Percentiles rank a stretch among this genome's conserved stretches.
Evolutionary conservation across 2,888 invertebrate genomes (phyloP).

Genomic region (Baccha elongata): DNA sequence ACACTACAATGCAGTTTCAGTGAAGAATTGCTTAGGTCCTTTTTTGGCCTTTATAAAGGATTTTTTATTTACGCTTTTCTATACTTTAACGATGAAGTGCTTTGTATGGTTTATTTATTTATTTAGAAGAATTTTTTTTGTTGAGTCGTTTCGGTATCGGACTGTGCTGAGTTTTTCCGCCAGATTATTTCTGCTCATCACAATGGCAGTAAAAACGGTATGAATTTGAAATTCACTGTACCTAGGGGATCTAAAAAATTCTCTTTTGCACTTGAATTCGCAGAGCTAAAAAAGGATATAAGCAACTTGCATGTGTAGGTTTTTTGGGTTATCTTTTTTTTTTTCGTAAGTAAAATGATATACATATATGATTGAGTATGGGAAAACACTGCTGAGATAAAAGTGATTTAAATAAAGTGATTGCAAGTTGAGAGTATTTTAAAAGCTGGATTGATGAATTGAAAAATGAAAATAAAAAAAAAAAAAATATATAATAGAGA

Average conservation of each 20-base stretch:
- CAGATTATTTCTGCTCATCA: slow-evolving; percentile 65
- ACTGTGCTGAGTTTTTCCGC: slow-evolving; percentile 41
- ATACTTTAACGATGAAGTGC: slow-evolving; percentile 50
- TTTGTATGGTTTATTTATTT: slow-evolving; percentile 69
- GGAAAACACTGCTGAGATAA: slow-evolving; percentile 11
- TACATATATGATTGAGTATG: slow-evolving; percentile 5
- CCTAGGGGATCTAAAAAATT: slow-evolving; percentile 44
- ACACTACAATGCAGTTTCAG: slow-evolving; percentile 65
- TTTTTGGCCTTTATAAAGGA: slow-evolving; percentile 13
- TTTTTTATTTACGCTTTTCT: neutral
- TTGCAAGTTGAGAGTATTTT: slow-evolving; percentile 58
- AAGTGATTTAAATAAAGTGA: slow-evolving; percentile 70
- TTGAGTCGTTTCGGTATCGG: slow-evolving; percentile 37
- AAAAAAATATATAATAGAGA: slow-evolving; percentile 1
- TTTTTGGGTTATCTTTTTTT: neutral
- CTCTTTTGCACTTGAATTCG: slow-evolving; percentile 50
- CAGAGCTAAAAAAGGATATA: slow-evolving; percentile 13
- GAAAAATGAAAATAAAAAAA: slow-evolving; percentile 15
- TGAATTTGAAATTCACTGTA: slow-evolving; percentile 60
- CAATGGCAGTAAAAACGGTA: slow-evolving; percentile 68
- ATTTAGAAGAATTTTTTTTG: slow-evolving; percentile 47
- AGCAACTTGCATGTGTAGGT: slow-evolving; percentile 16
- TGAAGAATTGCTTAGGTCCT: slow-evolving; percentile 55
- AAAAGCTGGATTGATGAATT: slow-evolving; percentile 61
- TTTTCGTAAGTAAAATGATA: slow-evolving; percentile 1